Conservation (phyloP, 2,113 vertebrate species). For the Chaetodon trifascialis region DNA sequence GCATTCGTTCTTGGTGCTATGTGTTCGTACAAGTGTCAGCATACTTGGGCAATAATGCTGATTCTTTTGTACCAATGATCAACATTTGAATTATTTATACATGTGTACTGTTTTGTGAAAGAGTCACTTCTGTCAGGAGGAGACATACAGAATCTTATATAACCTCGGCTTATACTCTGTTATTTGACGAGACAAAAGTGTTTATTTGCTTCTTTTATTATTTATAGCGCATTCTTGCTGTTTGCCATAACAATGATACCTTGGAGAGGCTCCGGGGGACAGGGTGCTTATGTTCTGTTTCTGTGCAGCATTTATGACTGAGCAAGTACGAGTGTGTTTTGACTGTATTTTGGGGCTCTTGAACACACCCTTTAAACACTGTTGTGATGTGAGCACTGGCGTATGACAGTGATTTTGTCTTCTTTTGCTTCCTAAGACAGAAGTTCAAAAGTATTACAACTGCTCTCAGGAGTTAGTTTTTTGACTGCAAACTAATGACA, state of each 20-base stretch:
- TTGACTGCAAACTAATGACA: background rate
- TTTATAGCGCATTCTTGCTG: background rate
- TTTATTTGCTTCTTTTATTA: slow-evolving; percentile 8
- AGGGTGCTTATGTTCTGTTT: background rate
- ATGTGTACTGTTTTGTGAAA: too few relatives aligned
- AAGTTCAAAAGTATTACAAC: background rate
- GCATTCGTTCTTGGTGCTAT: background rate
- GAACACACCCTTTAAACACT: background rate
- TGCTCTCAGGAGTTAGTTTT: background rate
- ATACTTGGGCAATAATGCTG: background rate
- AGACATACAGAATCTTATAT: background rate
- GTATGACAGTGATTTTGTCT: background rate
- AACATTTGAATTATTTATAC: background rate
- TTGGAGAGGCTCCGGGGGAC: background rate
- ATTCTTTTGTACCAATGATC: background rate
- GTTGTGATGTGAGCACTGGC: background rate
- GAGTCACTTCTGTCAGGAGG: background rate
- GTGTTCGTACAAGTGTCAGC: background rate
- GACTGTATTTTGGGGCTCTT: background rate
- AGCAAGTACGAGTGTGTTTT: background rate
- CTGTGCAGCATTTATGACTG: background rate
- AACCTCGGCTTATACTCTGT: background rate
- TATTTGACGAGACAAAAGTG: background rate
- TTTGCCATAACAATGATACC: slow-evolving; percentile 9
- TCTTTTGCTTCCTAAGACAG: background rate